phyloP scores from a whole-genome alignment of 2,888 invertebrate species.

The Brenthis hecate region DNA sequence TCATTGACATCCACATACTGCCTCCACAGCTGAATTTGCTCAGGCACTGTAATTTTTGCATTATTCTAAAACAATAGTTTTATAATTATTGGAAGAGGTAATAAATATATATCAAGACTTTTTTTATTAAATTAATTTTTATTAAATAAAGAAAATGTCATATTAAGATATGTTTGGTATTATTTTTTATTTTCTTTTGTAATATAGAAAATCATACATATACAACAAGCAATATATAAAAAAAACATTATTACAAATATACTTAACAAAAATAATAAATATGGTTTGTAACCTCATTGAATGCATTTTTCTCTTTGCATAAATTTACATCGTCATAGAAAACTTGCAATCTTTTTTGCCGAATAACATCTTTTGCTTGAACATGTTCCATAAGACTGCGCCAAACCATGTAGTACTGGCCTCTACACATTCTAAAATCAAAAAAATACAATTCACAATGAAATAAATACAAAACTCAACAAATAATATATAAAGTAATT shows the following conservation, averaged over 20 bases:
- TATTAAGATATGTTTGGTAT: no score
- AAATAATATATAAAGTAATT: neutral
- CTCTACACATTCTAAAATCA: conserved; percentile 65
- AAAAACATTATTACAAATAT: neutral
- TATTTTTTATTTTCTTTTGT: no score
- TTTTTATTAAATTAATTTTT: no score
- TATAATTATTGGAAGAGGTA: neutral
- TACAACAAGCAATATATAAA: neutral
- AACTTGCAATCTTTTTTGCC: conserved; percentile 63
- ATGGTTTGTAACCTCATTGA: conserved; percentile 53
- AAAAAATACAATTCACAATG: neutral
- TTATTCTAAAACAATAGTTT: conserved; percentile 46
- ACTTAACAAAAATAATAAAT: neutral
- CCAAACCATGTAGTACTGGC: conserved; percentile 75
- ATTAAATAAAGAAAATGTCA: no score
- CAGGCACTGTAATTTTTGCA: conserved; percentile 54
- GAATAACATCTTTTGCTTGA: conserved; percentile 56
- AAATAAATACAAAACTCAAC: neutral
- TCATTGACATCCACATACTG: conserved; percentile 53
- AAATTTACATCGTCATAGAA: conserved; percentile 63
- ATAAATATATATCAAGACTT: no score
- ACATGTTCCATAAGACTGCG: conserved; percentile 72
- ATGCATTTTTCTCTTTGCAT: conserved; percentile 56
- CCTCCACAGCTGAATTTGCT: conserved; percentile 60
- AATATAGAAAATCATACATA: no score